Evolutionary conservation across 64 coral and sea anemone genomes (phyloP).

Genomic region (Actinia equina): DNA sequence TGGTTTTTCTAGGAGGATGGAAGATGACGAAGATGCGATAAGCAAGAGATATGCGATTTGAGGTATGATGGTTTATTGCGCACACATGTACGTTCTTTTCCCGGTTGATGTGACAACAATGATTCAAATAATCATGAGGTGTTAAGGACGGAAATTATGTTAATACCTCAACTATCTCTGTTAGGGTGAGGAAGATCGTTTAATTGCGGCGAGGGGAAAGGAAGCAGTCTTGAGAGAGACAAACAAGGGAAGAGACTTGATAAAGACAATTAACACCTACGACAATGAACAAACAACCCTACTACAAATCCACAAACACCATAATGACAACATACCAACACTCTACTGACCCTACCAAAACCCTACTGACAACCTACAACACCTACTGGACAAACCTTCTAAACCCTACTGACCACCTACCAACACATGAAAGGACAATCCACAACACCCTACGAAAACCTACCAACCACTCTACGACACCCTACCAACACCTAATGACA

Average conservation of each 20-base stretch:
- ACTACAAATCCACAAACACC: too few species aligned
- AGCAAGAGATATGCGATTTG: constrained; percentile 83
- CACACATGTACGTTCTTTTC: neutral
- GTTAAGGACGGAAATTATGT: neutral
- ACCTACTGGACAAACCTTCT: too few species aligned
- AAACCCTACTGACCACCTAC: too few species aligned
- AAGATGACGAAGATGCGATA: constrained; percentile 80
- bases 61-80: constrained; percentile 25
- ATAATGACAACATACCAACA: too few species aligned
- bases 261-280: neutral
- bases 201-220: constrained; percentile 89
- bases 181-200: constrained; percentile 75
- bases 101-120: neutral
- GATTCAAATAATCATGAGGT: neutral
- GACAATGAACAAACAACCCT: too few species aligned
- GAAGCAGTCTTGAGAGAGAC: constrained; percentile 82
- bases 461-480: too few species aligned
- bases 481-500: too few species aligned
- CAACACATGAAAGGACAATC: too few species aligned
- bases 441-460: too few species aligned
- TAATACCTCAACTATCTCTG: neutral
- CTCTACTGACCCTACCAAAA: too few species aligned
- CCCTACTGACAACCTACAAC: too few species aligned
- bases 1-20: constrained; percentile 58
- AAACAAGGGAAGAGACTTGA: constrained; percentile 70